Evolutionary conservation across 1,140 invertebrate species (phyloP).

Genomic region (Drosophila melanica): DNA sequence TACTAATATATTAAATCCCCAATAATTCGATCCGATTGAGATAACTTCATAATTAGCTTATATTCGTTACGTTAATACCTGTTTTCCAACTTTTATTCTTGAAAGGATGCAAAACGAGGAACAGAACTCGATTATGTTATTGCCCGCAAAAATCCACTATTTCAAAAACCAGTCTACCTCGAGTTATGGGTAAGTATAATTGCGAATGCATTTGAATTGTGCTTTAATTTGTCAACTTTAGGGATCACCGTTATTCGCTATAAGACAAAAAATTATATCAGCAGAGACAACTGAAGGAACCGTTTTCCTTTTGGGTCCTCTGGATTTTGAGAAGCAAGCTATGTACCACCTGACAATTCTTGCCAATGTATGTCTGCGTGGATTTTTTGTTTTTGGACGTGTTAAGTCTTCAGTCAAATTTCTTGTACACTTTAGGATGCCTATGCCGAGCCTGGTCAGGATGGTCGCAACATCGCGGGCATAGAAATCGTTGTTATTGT

Average conservation of each 20-base stretch:
- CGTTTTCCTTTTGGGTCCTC: slow-evolving; percentile 89
- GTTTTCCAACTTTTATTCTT: slow-evolving; percentile 66
- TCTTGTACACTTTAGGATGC: slow-evolving; percentile 88
- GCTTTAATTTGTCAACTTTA: slow-evolving; percentile 43
- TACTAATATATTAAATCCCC: too few species aligned
- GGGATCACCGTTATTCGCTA: slow-evolving; percentile 89
- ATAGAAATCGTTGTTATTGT: slow-evolving; percentile 92
- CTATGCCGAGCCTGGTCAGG: slow-evolving; percentile 90
- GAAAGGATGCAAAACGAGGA: slow-evolving; percentile 90
- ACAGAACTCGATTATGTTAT: slow-evolving; percentile 92
- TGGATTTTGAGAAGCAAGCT: slow-evolving; percentile 94
- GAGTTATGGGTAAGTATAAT: slow-evolving; percentile 88
- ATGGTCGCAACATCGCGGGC: slow-evolving; percentile 93
- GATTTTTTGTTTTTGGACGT: too few species aligned
- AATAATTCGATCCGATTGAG: too few species aligned
- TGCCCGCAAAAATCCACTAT: slow-evolving; percentile 90
- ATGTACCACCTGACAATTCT: slow-evolving; percentile 92
- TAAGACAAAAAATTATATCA: slow-evolving; percentile 90
- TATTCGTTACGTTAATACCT: neutral
- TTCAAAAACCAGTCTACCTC: slow-evolving; percentile 90
- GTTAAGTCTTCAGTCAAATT: too few species aligned
- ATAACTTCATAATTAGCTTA: too few species aligned
- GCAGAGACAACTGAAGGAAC: slow-evolving; percentile 90
- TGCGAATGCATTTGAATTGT: neutral
- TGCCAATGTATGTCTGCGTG: slow-evolving; percentile 88